These are phyloP conservation scores for Choloepus didactylus DNA, from an alignment of 2,797 vertebrate species.

Conservation along the genomic window DNA sequence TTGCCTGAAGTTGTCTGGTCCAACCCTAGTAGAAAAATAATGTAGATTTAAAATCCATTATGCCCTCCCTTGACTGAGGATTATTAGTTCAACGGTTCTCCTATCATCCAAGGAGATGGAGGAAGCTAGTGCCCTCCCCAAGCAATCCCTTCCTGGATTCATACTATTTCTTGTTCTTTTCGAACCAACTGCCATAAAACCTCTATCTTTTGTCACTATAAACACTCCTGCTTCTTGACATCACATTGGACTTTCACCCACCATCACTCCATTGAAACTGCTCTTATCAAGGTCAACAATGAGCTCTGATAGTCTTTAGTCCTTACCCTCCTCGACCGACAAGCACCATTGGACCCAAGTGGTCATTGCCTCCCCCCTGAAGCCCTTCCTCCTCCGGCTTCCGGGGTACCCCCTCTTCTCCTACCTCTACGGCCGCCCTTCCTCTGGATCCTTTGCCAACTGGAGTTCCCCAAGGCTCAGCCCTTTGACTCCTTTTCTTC, in stretches of 20 bases:
- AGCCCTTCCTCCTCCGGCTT: background rate
- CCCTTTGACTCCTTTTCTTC: background rate
- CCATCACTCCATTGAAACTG: background rate
- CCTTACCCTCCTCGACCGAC: background rate
- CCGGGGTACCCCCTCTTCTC: background rate
- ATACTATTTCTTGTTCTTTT: background rate
- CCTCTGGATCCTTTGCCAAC: background rate
- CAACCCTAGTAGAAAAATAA: background rate
- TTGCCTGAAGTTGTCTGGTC: background rate
- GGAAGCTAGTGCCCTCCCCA: background rate
- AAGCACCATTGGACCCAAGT: background rate
- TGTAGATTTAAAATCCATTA: too few species aligned
- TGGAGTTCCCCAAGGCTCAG: background rate
- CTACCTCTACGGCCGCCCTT: too few species aligned
- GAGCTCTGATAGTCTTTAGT: background rate
- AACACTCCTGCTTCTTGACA: background rate
- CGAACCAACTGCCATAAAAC: background rate
- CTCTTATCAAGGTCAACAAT: background rate
- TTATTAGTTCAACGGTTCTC: too few species aligned
- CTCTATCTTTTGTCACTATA: background rate
- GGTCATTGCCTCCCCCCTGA: background rate
- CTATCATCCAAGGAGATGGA: accelerated
- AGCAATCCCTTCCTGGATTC: background rate
- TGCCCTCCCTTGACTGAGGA: too few species aligned
- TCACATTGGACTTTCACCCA: background rate